Conservation (phyloP, 2,888 invertebrate genomes). For the Napeogenes sylphis region DNA sequence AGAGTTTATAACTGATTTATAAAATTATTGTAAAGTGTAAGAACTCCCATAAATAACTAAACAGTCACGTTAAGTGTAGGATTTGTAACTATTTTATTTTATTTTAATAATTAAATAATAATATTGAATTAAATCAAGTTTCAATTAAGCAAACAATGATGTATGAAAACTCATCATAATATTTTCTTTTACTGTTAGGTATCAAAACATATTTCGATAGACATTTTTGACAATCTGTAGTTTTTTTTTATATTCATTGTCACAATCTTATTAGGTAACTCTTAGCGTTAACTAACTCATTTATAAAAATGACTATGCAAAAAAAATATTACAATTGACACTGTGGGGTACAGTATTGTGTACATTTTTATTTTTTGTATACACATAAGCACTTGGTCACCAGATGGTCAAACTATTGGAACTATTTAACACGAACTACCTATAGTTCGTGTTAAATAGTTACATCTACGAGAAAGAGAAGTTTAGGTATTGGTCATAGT, state of each 20-base stretch:
- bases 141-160: no score
- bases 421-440: no score
- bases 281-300: neutral
- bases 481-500: constrained; percentile 1
- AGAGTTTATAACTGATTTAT: no score
- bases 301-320: neutral
- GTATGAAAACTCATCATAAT: no score
- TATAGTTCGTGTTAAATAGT: constrained; percentile 35
- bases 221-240: neutral
- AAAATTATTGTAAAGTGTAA: no score
- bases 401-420: constrained; percentile 58
- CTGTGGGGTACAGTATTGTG: neutral
- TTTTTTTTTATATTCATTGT: neutral
- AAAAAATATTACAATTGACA: neutral
- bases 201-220: no score
- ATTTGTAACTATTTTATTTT: no score
- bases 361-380: neutral
- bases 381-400: constrained; percentile 55
- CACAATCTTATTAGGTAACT: neutral
- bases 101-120: no score
- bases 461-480: constrained; percentile 10
- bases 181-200: no score
- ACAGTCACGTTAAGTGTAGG: no score
- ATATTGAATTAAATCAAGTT: no score
- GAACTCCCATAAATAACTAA: no score